phyloP scores from a whole-genome alignment of 1,140 invertebrate genomes.

The Papilio aristodemus region DNA sequence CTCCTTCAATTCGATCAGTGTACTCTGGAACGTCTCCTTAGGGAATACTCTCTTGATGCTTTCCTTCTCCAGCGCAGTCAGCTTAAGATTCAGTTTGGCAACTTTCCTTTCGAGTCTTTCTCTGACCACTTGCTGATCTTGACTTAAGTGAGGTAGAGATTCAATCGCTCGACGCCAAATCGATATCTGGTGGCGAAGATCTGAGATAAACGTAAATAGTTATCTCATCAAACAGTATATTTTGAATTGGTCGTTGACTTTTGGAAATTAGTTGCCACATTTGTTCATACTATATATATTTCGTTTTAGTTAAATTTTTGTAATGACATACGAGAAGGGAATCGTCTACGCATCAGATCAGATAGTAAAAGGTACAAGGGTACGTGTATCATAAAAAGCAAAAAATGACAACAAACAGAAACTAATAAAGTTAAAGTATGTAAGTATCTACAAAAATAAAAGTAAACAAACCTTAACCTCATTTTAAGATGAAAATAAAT shows the following conservation, averaged over 20 bases:
- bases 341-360: no score
- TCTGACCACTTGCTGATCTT: constrained; percentile 90
- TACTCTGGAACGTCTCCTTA: constrained; percentile 85
- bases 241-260: no score
- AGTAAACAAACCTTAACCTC: constrained; percentile 13
- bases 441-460: not conserved
- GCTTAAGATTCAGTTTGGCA: constrained; percentile 65
- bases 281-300: no score
- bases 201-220: constrained; percentile 69
- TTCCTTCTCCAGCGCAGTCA: constrained; percentile 83
- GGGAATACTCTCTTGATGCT: constrained; percentile 83
- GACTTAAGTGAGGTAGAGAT: constrained; percentile 89
- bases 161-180: constrained; percentile 91
- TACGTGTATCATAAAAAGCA: no score
- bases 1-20: constrained; percentile 86
- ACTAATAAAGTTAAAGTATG: no score
- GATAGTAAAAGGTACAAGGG: no score
- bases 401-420: no score
- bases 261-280: no score
- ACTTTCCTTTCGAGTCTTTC: constrained; percentile 89
- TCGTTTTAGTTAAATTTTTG: no score
- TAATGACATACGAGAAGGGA: no score
- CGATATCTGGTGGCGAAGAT: constrained; percentile 90
- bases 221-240: no score
- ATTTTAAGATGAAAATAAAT: not conserved